phyloP scores from a whole-genome alignment of 2,888 invertebrate genomes.

The Chrysolina oricalcia region DNA sequence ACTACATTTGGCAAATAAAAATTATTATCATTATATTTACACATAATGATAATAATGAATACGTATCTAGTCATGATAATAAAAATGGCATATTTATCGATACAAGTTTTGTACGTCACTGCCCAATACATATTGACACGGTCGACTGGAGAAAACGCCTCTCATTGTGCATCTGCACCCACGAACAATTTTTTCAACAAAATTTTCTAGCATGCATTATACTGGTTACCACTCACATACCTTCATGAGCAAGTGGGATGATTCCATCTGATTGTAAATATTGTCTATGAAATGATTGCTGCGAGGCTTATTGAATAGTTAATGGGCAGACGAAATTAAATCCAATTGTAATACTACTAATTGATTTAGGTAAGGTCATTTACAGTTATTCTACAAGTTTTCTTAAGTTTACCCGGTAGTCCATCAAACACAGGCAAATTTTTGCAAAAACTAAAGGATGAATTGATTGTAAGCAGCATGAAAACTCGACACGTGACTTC shows the following conservation, averaged over 20 bases:
- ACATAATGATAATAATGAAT: too few relatives aligned
- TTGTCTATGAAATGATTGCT: constrained; percentile 40
- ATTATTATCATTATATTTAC: too few relatives aligned
- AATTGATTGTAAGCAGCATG: too few relatives aligned
- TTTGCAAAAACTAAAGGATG: too few relatives aligned
- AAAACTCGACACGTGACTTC: too few relatives aligned
- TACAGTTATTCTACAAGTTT: too few relatives aligned
- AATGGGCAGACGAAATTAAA: background rate
- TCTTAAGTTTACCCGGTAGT: too few relatives aligned
- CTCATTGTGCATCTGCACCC: constrained; percentile 46
- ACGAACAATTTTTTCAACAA: constrained; percentile 38
- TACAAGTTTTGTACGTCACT: constrained; percentile 6
- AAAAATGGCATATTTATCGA: background rate
- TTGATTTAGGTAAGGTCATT: background rate
- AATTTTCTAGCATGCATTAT: constrained; percentile 47
- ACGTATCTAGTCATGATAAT: too few relatives aligned
- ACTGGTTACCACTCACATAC: constrained; percentile 42
- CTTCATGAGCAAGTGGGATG: constrained; percentile 46
- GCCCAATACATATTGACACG: constrained; percentile 39
- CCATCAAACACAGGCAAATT: too few relatives aligned
- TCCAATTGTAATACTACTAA: background rate
- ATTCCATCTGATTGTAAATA: constrained; percentile 50
- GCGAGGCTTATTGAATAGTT: constrained; percentile 16
- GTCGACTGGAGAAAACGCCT: constrained; percentile 45
- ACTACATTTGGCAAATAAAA: too few relatives aligned